phyloP scores from a whole-genome alignment of 2,113 vertebrate genomes.

The Nyctibius bracteatus region DNA sequence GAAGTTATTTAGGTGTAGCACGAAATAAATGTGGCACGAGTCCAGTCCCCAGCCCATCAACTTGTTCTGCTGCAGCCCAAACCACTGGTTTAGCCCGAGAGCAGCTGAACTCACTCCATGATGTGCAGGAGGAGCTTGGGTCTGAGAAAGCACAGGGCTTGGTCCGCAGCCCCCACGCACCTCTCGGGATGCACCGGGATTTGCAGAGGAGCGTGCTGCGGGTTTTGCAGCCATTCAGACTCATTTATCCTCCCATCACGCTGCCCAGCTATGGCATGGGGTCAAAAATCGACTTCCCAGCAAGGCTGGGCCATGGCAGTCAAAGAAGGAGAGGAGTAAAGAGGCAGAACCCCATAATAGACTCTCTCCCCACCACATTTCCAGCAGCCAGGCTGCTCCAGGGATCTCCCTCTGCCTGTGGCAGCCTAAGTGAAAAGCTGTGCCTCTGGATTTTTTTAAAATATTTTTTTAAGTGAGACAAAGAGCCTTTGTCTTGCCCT shows the following conservation, averaged over 20 bases:
- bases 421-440: not conserved
- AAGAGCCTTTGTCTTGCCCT: not conserved
- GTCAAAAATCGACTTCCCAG: not conserved
- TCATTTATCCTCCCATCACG: accelerated
- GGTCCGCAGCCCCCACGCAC: not conserved
- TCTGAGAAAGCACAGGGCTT: not conserved
- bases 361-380: not conserved
- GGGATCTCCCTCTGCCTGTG: not conserved
- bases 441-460: not conserved
- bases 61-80: not conserved
- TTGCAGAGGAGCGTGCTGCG: accelerated
- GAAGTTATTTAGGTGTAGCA: not conserved
- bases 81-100: not conserved
- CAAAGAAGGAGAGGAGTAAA: not conserved
- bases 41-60: not conserved
- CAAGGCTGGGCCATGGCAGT: not conserved
- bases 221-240: not conserved
- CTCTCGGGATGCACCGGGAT: not conserved
- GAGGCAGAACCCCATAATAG: not conserved
- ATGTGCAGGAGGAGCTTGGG: not conserved
- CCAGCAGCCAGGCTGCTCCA: not conserved
- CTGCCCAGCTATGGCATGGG: not conserved
- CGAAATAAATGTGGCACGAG: not conserved
- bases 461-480: not conserved
- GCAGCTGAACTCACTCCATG: not conserved